Conservation (phyloP, 2,797 vertebrate genomes). For the Petrocephalus schoutedeni region DNA sequence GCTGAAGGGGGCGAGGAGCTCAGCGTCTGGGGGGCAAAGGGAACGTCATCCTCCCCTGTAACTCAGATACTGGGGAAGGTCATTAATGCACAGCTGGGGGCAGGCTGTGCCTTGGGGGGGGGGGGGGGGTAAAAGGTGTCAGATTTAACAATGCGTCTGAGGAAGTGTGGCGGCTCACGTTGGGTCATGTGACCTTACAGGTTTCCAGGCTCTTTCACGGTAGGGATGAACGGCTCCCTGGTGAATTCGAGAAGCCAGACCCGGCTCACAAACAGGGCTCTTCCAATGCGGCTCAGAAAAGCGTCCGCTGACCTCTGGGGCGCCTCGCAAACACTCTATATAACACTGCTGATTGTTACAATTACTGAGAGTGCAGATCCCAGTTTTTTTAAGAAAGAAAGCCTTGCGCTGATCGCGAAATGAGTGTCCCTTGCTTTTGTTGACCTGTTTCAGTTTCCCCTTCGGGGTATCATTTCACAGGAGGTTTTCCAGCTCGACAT, state of each 20-base stretch:
- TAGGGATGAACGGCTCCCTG: not conserved
- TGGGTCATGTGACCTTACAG: constrained; percentile 1
- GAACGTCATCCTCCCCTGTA: not conserved
- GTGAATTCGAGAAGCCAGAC: not conserved
- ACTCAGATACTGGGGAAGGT: constrained; percentile 11
- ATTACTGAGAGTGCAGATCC: not conserved
- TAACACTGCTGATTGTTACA: not conserved
- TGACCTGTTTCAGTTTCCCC: constrained; percentile 44
- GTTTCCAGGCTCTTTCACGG: constrained; percentile 27
- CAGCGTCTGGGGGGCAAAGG: constrained; percentile 11
- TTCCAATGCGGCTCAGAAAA: constrained; percentile 47
- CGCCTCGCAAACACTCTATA: not conserved
- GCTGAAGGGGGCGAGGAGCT: not conserved
- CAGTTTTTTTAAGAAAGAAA: not conserved
- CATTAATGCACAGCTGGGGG: constrained; percentile 13
- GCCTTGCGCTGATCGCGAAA: not conserved
- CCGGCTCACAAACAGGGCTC: constrained; percentile 23
- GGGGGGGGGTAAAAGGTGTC: not conserved
- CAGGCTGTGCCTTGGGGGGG: not conserved
- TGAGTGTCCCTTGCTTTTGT: constrained; percentile 35
- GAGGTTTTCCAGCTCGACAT: constrained; percentile 66
- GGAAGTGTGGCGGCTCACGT: not conserved
- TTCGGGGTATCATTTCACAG: constrained; percentile 46
- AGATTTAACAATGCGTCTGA: not conserved
- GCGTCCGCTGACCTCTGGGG: constrained; percentile 50